Base-by-base conservation (phyloP, 1,140 invertebrate genomes). In the Leptinotarsa lineolata region DNA sequence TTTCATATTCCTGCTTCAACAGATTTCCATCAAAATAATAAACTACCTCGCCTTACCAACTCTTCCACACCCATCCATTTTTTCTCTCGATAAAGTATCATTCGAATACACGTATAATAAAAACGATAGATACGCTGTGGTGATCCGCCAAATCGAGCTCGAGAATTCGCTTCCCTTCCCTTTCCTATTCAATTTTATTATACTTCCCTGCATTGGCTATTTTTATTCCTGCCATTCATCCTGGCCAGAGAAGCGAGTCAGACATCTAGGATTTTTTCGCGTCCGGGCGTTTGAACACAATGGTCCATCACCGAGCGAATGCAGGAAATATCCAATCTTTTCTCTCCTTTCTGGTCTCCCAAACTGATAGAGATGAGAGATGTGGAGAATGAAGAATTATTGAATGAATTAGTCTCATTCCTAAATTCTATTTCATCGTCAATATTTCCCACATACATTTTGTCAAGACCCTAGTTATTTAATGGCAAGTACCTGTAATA, bases 31-130 rank as follows among this genome's bases (percentile, higher is more conserved):
- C 13, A 3, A 54, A 54, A 2, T 54, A 54, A 54, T 54, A 54
- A 54, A 54, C 48, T 5, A 54, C n/a, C 48, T 5, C 15, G 48
- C 48, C 48, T 54, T 54, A 39, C 3, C 3, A 54, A 18, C 15
- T 54, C 48, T 54, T 54, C 48, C 48, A 54, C 48, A 54, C 48
- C 16, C 48, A 54, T 54, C n/a, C 48, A 54, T n/a, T 18, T 54
- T 16, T 54, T 54, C 48, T 18, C 48, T 54, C 15, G 48, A 4
- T 54, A 18, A 54, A 54, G n/a, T 54, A 54, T 54, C 12, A 54
- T 54, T 54, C 48, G 48, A 54, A 54, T 16, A 54, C 48, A 54
- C 48, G 15, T 54, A 54, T n/a, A 54, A 54, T 54, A 54, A 54
- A 54, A 54, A 54, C 48, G 48, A 18, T 54, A 54, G 48, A 54